Evolutionary conservation across 2,113 vertebrate species (phyloP), one percentile per base, ranked within the genome.

Genomic region (Gobius niger): DNA sequence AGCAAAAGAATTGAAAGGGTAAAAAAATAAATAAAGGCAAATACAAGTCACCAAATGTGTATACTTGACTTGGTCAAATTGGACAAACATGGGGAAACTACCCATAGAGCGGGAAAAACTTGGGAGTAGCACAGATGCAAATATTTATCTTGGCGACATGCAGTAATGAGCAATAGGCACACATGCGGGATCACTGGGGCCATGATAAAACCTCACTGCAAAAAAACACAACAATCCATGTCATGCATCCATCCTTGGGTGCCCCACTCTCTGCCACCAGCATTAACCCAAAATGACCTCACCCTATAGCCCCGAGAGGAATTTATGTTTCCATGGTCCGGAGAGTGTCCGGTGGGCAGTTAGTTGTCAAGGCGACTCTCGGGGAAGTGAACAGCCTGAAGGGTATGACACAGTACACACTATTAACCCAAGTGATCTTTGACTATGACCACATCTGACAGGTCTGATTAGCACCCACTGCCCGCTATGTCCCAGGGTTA

Each of bases 401-500:
- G 68, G 74, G 72, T 73, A 75, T 16, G 65, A 78, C 82, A 76
- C 16, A 46, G 78, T 71, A 81, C 70, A 89, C 80, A 87, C 84
- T 65, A 88, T 89, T 90, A 90, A 88, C 87, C 85, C 61, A 68
- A 66, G 51, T 82, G 81, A 71, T 84, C 82, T 70, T 56, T 66
- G 59, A 65, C 77, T 79, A 81, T 67, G n/a, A 78, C 46, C 77
- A 62, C 5, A 40, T 82, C 73, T 56, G 65, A 49, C 71, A 42
- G 63, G 60, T 11, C 44, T n/a, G 50, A 77, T 76, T 72, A 72
- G 73, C 75, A 44, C 41, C 24, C 69, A 54, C 50, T 62, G 15
- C 18, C 51, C 52, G 13, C n/a, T 77, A 56, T 53, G 61, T 72
- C 54, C 57, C 0, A 64, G 68, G 79, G 73, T 86, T 67, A 82